phyloP scores from a whole-genome alignment of 2,888 invertebrate species.

The Drosophila lacicola region DNA sequence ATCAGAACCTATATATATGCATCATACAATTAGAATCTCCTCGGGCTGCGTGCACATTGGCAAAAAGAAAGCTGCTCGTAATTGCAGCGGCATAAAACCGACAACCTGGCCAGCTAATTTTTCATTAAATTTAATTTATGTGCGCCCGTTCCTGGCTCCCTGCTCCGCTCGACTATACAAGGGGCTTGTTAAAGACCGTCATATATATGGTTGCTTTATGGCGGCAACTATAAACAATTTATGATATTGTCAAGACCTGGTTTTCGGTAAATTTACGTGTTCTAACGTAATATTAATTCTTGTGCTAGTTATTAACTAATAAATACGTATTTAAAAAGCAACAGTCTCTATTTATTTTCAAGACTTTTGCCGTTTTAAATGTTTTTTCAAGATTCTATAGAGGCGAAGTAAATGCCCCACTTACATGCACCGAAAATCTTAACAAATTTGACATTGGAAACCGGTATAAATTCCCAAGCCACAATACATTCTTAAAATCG shows the following conservation, averaged over 20 bases:
- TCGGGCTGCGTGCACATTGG: conserved; percentile 14
- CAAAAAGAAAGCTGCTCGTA: conserved; percentile 48
- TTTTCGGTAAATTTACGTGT: conserved; percentile 17
- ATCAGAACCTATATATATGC: background rate
- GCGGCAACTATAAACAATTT: conserved; percentile 73
- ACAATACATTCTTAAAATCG: too few species aligned
- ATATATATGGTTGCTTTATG: conserved; percentile 70
- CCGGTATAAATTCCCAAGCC: too few species aligned
- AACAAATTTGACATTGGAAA: too few species aligned
- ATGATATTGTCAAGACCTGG: conserved; percentile 54
- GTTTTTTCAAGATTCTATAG: too few species aligned
- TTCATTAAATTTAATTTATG: conserved; percentile 54
- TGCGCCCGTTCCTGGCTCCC: background rate
- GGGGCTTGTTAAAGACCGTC: conserved; percentile 64
- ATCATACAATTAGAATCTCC: conserved; percentile 30
- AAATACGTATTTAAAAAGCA: background rate
- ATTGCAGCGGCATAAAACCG: conserved; percentile 41
- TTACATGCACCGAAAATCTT: too few species aligned
- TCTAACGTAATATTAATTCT: background rate
- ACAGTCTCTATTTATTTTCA: too few species aligned
- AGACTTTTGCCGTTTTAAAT: too few species aligned
- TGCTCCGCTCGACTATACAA: conserved; percentile 3
- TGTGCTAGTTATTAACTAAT: background rate
- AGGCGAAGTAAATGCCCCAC: too few species aligned
- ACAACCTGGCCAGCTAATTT: conserved; percentile 34